Percentiles rank a stretch among this genome's conserved stretches.
Conservation (phyloP, 2,888 invertebrate genomes). For the Leptinotarsa tumamoca region DNA sequence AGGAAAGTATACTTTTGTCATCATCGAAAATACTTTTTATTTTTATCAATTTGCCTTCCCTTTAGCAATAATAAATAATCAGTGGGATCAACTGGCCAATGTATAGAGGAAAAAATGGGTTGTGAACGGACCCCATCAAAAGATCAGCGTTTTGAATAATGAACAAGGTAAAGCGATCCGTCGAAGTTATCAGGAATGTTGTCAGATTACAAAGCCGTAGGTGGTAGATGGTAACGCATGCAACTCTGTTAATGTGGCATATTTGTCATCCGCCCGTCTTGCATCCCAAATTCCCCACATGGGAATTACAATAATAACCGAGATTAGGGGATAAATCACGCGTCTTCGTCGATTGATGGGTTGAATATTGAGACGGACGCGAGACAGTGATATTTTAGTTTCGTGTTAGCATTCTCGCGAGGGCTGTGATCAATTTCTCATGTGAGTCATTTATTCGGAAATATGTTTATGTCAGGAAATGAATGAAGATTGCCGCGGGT, state of each 20-base stretch:
- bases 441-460: conserved; percentile 36
- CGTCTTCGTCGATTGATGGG: conserved; percentile 41
- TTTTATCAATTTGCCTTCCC: too few relatives aligned
- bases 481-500: conserved; percentile 10
- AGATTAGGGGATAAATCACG: conserved; percentile 58
- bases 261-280: conserved; percentile 45
- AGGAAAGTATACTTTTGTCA: too few relatives aligned
- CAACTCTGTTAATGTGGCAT: conserved; percentile 34
- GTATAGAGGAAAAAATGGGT: conserved; percentile 45
- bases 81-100: neutral
- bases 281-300: conserved; percentile 51
- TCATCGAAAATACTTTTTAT: too few relatives aligned
- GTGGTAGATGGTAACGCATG: conserved; percentile 30
- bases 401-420: conserved; percentile 39
- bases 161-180: conserved; percentile 57
- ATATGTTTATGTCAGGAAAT: conserved; percentile 29
- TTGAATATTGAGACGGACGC: conserved; percentile 40
- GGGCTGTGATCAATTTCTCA: conserved; percentile 43
- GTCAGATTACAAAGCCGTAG: conserved; percentile 41
- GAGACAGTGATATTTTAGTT: conserved; percentile 31
- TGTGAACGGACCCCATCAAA: conserved; percentile 54
- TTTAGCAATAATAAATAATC: too few relatives aligned
- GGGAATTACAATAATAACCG: conserved; percentile 53
- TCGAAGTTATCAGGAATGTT: conserved; percentile 62
- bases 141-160: conserved; percentile 52